Evolutionary conservation across 2,113 vertebrate genomes (phyloP).

Genomic region (Sander vitreus): DNA sequence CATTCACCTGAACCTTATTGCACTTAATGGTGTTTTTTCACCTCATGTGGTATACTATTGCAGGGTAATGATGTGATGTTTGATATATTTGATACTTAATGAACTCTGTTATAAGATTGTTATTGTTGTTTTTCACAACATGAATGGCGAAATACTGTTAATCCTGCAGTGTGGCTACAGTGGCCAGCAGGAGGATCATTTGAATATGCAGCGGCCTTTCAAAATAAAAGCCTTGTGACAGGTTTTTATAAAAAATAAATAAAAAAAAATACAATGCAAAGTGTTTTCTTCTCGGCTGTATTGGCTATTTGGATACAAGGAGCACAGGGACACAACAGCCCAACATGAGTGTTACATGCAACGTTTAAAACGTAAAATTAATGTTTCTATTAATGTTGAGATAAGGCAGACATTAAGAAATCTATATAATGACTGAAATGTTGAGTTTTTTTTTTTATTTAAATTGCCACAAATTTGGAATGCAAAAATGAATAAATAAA

Average conservation of each 20-base stretch:
- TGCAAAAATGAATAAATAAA: not conserved
- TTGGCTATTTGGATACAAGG: no score
- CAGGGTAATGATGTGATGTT: not conserved
- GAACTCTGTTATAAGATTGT: no score
- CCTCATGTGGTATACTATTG: not conserved
- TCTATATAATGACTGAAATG: not conserved
- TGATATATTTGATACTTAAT: not conserved
- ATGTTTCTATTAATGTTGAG: not conserved
- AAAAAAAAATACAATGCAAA: not conserved
- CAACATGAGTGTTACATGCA: not conserved
- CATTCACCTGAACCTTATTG: constrained; percentile 17
- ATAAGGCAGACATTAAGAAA: not conserved
- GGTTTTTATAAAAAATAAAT: not conserved
- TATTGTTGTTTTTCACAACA: not conserved
- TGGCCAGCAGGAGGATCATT: not conserved
- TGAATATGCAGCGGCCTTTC: not conserved
- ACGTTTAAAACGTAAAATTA: not conserved
- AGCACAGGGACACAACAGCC: not conserved
- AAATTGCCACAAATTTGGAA: not conserved
- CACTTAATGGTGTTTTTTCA: constrained; percentile 14
- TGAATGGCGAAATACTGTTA: not conserved
- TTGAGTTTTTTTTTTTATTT: not conserved
- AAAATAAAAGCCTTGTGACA: not conserved
- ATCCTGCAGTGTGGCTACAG: not conserved
- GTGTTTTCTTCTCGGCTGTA: not conserved